These are phyloP conservation scores for Platichthys flesus DNA, from an alignment of 2,113 vertebrate genomes.

Conservation along the genomic window DNA sequence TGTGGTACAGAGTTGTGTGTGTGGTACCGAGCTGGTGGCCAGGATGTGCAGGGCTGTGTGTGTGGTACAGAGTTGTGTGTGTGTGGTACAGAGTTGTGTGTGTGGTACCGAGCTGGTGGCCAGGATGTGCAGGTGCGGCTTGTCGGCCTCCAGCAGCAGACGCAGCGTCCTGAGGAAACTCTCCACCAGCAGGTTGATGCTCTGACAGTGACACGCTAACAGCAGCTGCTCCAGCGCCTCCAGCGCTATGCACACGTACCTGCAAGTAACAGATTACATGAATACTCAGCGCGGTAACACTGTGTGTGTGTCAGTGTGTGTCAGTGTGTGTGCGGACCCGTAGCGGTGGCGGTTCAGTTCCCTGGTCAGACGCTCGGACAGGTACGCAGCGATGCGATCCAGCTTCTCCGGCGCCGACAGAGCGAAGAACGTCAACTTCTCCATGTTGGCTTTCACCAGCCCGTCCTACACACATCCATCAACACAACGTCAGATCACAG, in stretches of 20 bases:
- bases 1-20: not conserved
- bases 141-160: constrained; percentile 92
- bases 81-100: not conserved
- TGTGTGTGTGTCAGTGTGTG: not conserved
- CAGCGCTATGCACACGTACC: constrained; percentile 93
- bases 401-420: constrained; percentile 94
- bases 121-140: constrained; percentile 86
- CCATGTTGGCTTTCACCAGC: constrained; percentile 95
- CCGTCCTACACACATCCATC: constrained; percentile 83
- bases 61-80: not conserved
- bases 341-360: constrained; percentile 93
- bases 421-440: constrained; percentile 95
- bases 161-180: constrained; percentile 95
- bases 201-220: constrained; percentile 96
- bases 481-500: too few species aligned
- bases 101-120: constrained; percentile 84
- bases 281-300: not conserved
- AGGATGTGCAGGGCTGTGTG: not conserved
- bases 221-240: constrained; percentile 95
- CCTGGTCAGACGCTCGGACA: constrained; percentile 90
- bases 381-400: constrained; percentile 93
- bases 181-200: constrained; percentile 97
- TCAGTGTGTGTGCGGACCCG: constrained; percentile 77
- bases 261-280: not conserved
- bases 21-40: too few species aligned